Conservation (phyloP, 1,140 invertebrate species). For the Grapholita molesta region DNA sequence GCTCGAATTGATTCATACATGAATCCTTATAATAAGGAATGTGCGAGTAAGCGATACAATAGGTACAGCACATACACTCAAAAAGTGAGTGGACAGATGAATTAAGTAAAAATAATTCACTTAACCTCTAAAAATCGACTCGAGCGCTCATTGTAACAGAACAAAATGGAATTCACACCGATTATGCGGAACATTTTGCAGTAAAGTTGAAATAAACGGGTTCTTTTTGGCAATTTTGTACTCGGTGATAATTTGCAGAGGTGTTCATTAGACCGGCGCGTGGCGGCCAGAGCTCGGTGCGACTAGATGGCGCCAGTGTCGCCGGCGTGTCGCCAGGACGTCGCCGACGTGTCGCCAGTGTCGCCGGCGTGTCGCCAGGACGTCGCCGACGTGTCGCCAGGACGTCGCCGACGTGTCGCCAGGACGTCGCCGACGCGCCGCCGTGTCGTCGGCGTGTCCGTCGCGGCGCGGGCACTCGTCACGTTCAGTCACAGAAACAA, state of each 20-base stretch:
- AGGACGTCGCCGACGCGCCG: conserved; percentile 35
- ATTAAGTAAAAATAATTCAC: not conserved
- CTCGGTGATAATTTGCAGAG: conserved; percentile 62
- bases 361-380: not conserved
- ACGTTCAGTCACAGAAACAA: conserved; percentile 60
- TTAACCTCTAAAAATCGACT: not conserved
- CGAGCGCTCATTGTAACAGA: not conserved
- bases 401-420: conserved; percentile 20
- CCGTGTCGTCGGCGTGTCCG: conserved; percentile 34
- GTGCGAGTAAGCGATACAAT: too few species aligned
- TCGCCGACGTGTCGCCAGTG: not conserved
- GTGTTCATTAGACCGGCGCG: conserved; percentile 26
- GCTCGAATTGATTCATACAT: not conserved
- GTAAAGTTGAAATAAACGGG: conserved; percentile 40
- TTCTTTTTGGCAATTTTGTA: conserved; percentile 76
- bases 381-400: not conserved
- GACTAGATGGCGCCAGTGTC: conserved; percentile 13
- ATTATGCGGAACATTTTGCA: conserved; percentile 23
- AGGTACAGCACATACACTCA: not conserved
- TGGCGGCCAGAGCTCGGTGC: not conserved
- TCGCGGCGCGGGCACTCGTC: conserved; percentile 31
- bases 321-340: not conserved
- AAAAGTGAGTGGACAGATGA: not conserved
- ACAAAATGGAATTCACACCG: conserved; percentile 21
- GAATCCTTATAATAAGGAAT: not conserved